These are phyloP conservation scores for Epinotia bilunana DNA, from an alignment of 2,888 invertebrate species.

Conservation along the genomic window DNA sequence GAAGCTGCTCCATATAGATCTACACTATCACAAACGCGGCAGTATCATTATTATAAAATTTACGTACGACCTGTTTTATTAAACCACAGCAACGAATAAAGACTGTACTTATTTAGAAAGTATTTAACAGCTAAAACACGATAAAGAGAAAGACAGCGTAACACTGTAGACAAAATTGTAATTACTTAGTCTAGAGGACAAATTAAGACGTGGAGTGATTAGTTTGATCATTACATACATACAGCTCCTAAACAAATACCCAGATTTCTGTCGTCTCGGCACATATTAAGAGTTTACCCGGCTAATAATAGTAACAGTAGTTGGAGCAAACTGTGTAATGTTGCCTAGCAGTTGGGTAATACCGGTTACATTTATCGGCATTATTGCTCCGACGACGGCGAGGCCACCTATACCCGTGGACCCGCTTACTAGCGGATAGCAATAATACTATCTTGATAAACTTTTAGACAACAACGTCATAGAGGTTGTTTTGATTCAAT, in stretches of 20 bases:
- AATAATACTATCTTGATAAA: conserved; percentile 6
- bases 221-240: neutral
- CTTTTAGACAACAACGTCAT: neutral
- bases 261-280: neutral
- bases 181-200: neutral
- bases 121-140: neutral
- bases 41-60: neutral
- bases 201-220: neutral
- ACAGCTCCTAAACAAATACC: neutral
- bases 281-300: neutral
- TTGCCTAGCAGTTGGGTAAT: neutral
- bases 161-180: neutral
- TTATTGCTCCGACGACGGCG: neutral
- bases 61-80: too few species aligned
- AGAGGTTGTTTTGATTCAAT: neutral
- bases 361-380: conserved; percentile 10
- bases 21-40: neutral
- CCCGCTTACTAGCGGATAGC: neutral
- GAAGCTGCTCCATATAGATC: neutral
- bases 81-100: too few species aligned
- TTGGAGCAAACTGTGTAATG: conserved; percentile 8
- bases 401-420: neutral
- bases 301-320: neutral
- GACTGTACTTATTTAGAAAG: too few species aligned
- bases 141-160: neutral